Percentiles rank a stretch among this genome's conserved stretches.
Conservation (phyloP, 2,797 vertebrate genomes). For the Xenopus petersii region DNA sequence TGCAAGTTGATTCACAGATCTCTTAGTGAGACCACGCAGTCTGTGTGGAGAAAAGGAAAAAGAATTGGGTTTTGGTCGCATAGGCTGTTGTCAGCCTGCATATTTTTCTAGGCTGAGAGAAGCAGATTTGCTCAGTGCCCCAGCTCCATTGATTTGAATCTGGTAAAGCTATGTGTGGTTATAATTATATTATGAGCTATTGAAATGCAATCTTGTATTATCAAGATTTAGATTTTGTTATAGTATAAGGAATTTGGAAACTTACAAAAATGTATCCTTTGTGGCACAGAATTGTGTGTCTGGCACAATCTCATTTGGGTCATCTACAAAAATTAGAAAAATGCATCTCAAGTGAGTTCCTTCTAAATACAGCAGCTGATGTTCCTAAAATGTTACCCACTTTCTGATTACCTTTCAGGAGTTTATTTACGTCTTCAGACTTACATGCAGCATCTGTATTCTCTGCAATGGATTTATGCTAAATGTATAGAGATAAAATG, state of each 20-base stretch:
- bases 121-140: too few relatives aligned
- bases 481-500: slow-evolving; percentile 30
- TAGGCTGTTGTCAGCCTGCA: too few relatives aligned
- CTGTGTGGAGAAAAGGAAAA: slow-evolving; percentile 49
- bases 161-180: too few relatives aligned
- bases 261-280: background rate
- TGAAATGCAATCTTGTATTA: too few relatives aligned
- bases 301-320: slow-evolving; percentile 64
- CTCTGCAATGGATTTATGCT: slow-evolving; percentile 56
- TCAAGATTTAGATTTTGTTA: too few relatives aligned
- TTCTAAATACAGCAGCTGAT: background rate
- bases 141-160: too few relatives aligned
- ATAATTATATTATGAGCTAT: too few relatives aligned
- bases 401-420: slow-evolving; percentile 57
- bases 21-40: slow-evolving; percentile 52
- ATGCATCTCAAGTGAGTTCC: background rate
- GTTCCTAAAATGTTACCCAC: slow-evolving; percentile 58
- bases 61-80: too few relatives aligned
- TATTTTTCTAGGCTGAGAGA: too few relatives aligned
- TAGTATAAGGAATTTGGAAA: background rate
- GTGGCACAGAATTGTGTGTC: slow-evolving; percentile 68
- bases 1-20: background rate
- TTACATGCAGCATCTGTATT: slow-evolving; percentile 45
- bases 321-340: slow-evolving; percentile 66
- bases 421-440: slow-evolving; percentile 8